A percentile compares a stretch with the other conserved stretches of the same genome.
phyloP scores from a whole-genome alignment of 2,113 vertebrate genomes.

The Paramisgurnus dabryanus region DNA sequence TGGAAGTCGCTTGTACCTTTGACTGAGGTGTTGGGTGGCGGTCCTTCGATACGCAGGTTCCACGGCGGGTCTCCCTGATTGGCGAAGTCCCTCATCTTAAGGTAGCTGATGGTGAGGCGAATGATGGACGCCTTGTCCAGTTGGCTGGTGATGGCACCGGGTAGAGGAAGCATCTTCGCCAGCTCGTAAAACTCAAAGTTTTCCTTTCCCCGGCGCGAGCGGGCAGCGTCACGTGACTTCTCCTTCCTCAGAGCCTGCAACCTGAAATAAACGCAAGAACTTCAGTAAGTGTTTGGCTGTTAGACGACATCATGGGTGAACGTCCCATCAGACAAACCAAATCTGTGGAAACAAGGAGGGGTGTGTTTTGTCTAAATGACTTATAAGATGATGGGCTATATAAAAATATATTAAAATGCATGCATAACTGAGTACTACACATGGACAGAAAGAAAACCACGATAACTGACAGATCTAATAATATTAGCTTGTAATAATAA shows the following conservation, averaged over 20 bases:
- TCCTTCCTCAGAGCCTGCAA: conserved; percentile 99
- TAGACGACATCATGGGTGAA: conserved; percentile 16
- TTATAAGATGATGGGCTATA: too few species aligned
- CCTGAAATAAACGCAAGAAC: conserved; percentile 73
- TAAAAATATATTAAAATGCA: too few species aligned
- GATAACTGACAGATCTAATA: neutral
- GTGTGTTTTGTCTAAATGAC: too few species aligned
- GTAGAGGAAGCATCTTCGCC: conserved; percentile 97
- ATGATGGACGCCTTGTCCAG: conserved; percentile 99
- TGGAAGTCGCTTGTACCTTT: conserved; percentile 83
- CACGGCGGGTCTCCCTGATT: conserved; percentile 97
- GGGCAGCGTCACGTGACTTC: conserved; percentile 95
- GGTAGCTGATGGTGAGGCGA: conserved; percentile 98
- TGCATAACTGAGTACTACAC: neutral
- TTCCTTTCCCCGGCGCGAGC: conserved; percentile 96
- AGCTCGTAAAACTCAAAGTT: conserved; percentile 99
- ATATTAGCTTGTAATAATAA: conserved; percentile 10
- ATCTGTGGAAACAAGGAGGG: neutral
- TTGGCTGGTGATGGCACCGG: conserved; percentile 97
- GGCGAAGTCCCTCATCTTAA: conserved; percentile 99
- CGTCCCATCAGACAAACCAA: conserved; percentile 5
- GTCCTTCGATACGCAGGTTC: conserved; percentile 96
- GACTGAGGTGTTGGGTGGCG: conserved; percentile 98
- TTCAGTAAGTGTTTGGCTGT: neutral
- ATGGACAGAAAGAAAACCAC: neutral